These are phyloP conservation scores for Pyrochroa serraticornis DNA, from an alignment of 2,888 invertebrate species.

Conservation along the genomic window DNA sequence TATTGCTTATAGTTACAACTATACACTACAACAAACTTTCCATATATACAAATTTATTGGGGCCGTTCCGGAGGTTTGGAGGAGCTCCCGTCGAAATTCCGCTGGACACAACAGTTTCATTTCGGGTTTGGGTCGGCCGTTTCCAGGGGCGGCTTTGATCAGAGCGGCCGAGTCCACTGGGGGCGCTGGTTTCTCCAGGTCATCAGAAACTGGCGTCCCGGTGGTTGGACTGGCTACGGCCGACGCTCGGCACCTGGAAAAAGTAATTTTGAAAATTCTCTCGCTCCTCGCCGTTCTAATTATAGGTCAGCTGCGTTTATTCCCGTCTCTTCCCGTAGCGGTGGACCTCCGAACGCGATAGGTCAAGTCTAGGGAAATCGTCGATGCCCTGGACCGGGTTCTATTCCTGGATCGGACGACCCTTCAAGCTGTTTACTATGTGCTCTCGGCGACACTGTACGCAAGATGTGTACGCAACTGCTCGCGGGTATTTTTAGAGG, in stretches of 20 bases:
- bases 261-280: background rate
- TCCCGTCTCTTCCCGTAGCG: slow-evolving; percentile 20
- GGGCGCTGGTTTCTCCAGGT: slow-evolving; percentile 51
- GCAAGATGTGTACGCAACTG: too few relatives aligned
- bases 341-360: background rate
- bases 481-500: too few relatives aligned
- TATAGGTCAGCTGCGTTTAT: slow-evolving; percentile 20
- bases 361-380: slow-evolving; percentile 16
- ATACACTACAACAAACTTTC: slow-evolving; percentile 45
- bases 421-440: slow-evolving; percentile 2
- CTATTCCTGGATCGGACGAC: too few relatives aligned
- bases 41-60: slow-evolving; percentile 49
- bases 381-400: background rate
- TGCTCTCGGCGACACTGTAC: too few relatives aligned
- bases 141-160: slow-evolving; percentile 47
- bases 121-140: slow-evolving; percentile 35
- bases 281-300: background rate
- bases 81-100: slow-evolving; percentile 33
- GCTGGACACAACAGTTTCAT: slow-evolving; percentile 46
- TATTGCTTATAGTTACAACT: background rate
- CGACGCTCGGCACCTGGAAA: slow-evolving; percentile 16
- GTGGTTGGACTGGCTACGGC: slow-evolving; percentile 32
- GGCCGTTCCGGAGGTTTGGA: slow-evolving; percentile 14
- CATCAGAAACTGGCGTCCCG: slow-evolving; percentile 47
- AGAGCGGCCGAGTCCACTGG: slow-evolving; percentile 38